phyloP scores from a whole-genome alignment of 2,888 invertebrate species.

The Artemia sinica region DNA sequence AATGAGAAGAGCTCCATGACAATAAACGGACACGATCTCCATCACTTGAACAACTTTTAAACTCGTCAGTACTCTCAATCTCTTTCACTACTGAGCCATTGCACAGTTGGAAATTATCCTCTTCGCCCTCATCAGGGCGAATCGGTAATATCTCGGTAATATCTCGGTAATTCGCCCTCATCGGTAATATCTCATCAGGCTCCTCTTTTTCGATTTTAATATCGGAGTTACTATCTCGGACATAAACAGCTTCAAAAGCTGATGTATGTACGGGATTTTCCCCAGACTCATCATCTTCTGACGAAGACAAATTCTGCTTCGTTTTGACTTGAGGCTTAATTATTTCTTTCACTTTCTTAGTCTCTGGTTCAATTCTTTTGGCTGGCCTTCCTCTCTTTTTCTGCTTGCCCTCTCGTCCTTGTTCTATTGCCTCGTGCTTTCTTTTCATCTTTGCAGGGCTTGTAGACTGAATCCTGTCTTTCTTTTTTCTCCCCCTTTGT shows the following conservation, averaged over 20 bases:
- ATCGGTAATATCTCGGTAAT: too few species aligned
- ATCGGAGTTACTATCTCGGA: neutral
- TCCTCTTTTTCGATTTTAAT: neutral
- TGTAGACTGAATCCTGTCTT: neutral
- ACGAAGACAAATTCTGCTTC: neutral
- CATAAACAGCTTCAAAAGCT: neutral
- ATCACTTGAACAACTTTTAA: neutral
- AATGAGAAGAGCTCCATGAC: slow-evolving; percentile 1
- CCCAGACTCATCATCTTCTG: neutral
- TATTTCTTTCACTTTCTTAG: neutral
- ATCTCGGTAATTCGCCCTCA: too few species aligned
- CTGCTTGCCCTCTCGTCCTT: neutral
- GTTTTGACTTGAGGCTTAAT: neutral
- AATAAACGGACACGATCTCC: neutral
- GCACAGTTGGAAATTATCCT: neutral
- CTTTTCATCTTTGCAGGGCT: slow-evolving; percentile 8
- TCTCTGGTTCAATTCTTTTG: neutral
- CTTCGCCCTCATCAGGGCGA: too few species aligned
- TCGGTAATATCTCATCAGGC: neutral
- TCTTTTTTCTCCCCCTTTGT: slow-evolving; percentile 13
- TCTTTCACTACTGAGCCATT: neutral
- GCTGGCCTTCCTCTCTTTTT: neutral
- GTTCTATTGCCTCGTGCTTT: neutral
- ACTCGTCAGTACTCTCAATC: neutral
- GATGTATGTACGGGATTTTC: neutral